Conservation (phyloP, 2,888 invertebrate species). For the Synergus japonicus region DNA sequence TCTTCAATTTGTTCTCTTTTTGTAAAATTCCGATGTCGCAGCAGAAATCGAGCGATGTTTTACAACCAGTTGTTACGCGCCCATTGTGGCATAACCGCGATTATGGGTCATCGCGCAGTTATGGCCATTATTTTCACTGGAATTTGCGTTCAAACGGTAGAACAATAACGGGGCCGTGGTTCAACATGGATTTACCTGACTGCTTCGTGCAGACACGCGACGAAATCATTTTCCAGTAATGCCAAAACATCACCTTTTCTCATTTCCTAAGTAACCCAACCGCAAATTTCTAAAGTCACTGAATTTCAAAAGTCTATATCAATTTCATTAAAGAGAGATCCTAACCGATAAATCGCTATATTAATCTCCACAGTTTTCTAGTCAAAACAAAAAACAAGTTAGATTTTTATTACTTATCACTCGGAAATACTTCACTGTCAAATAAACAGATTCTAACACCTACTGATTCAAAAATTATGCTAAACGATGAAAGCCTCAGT, state of each 20-base stretch:
- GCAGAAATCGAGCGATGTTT: conserved; percentile 43
- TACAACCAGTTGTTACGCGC: conserved; percentile 46
- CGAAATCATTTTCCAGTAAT: not conserved
- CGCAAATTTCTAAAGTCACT: not conserved
- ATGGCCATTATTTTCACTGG: conserved; percentile 29
- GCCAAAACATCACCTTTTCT: conserved; percentile 6
- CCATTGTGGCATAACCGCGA: conserved; percentile 36
- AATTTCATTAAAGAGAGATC: not conserved
- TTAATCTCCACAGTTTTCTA: not conserved
- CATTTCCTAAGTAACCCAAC: not conserved
- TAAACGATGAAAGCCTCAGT: not conserved
- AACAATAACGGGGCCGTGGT: conserved; percentile 20
- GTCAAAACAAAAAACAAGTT: not conserved
- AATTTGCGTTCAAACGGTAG: conserved; percentile 28
- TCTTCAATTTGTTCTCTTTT: not conserved
- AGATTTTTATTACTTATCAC: not conserved
- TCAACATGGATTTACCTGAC: conserved; percentile 11
- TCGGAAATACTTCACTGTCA: not conserved
- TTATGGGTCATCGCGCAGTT: conserved; percentile 35
- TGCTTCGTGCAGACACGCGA: conserved; percentile 17
- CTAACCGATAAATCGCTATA: not conserved
- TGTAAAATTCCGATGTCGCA: conserved; percentile 43
- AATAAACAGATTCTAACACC: not conserved
- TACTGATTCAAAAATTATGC: not conserved
- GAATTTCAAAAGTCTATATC: not conserved